Evolutionary conservation across 2,797 vertebrate species (phyloP).

Genomic region (Molossus alvarezi): DNA sequence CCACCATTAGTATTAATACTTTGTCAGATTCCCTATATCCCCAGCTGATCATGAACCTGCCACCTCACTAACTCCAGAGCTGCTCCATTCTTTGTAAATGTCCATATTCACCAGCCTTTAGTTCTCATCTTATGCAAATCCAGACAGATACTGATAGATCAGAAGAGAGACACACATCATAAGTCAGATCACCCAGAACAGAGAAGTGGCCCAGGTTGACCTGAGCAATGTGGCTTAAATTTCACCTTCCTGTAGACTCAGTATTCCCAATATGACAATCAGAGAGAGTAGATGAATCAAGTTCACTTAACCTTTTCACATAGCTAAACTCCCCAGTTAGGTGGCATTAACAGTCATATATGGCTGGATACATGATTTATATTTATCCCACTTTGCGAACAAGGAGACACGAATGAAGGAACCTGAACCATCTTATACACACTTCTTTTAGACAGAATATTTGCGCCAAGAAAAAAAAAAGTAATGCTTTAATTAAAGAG

Average conservation of each 20-base stretch:
- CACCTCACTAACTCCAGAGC: neutral
- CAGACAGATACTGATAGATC: neutral
- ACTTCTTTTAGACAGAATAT: slow-evolving; percentile 47
- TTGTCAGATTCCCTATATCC: neutral
- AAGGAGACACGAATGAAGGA: neutral
- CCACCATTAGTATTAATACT: neutral
- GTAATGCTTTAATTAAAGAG: neutral
- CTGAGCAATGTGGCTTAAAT: slow-evolving; percentile 20
- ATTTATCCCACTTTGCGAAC: neutral
- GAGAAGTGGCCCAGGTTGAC: neutral
- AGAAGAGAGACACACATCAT: neutral
- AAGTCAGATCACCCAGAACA: neutral
- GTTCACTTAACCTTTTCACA: slow-evolving; percentile 78
- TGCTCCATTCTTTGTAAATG: neutral
- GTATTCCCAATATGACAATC: neutral
- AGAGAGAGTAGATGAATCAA: slow-evolving; percentile 67
- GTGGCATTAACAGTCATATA: slow-evolving; percentile 10
- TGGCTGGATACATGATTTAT: slow-evolving; percentile 37
- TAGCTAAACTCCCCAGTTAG: slow-evolving; percentile 19
- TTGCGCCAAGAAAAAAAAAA: slow-evolving; percentile 38
- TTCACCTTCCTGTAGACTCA: neutral
- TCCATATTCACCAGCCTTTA: slow-evolving; percentile 10
- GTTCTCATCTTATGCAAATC: slow-evolving; percentile 12
- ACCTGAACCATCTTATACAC: neutral
- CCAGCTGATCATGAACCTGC: neutral